Base-by-base conservation (phyloP, 2,797 vertebrate species). In the Neomorphus geoffroyi region DNA sequence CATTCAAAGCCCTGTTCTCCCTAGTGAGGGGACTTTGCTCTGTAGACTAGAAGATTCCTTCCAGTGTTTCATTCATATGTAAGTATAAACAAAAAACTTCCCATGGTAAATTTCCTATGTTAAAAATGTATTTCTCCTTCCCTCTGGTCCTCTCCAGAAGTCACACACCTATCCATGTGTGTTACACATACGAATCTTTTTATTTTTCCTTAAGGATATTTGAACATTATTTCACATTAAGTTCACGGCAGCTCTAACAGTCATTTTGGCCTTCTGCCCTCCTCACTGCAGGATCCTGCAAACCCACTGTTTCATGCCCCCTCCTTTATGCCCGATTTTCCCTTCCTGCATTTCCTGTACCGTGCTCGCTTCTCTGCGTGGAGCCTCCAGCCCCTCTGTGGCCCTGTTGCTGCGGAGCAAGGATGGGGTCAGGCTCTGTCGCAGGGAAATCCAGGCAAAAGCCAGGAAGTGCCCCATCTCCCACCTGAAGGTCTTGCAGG, bases 401-500 rank as follows among this genome's bases (percentile, higher is more conserved):
- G n/a, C 21, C 22, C 39, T 7, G 11, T 1, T 3, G 6, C 15
- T 13, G 60, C 48, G 2, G n/a, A 13, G n/a, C 2, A 4, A 39
- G 43, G 37, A 10, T 1, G 17, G 30, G 65, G 6, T 17, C 30
- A 2, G 41, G 60, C 48, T 48, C 9, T 10, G 16, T 1, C 2
- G 1, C 41, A 15, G 45, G 39, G 14, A 24, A 23, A 11, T 1
- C 18, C 27, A 2, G 11, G 77, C 22, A 39, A 60, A 48, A 43
- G n/a, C 24, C 17, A 19, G 37, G 30, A 32, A 2, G 22, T 32
- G 45, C 18, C 51, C 27, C 18, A 3, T 4, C 19, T 43, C 21
- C 74, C 50, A 10, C 50, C 2, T 0, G 8, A 18, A 9, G 13
- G 0, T 3, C 17, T 18, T 1, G 1, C 1, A 1, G 35, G 2